These are phyloP conservation scores for Nemurella pictetii DNA, from an alignment of 2,888 invertebrate species.

Conservation along the genomic window DNA sequence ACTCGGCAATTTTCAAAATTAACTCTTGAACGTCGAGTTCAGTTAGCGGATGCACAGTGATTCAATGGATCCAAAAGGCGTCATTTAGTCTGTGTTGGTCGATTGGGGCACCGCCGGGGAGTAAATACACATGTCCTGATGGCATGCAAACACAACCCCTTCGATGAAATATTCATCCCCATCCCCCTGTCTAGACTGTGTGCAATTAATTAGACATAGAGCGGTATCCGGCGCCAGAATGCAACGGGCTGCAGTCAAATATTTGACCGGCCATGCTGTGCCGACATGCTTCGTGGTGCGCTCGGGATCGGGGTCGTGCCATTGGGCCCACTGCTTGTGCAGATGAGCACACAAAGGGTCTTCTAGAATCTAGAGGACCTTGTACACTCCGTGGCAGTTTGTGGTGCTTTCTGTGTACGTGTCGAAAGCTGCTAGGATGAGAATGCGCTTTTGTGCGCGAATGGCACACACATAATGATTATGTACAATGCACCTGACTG, in stretches of 20 bases:
- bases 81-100: neutral
- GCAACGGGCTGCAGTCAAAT: neutral
- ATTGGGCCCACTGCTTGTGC: neutral
- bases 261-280: neutral
- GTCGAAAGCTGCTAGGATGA: neutral
- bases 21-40: neutral
- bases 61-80: neutral
- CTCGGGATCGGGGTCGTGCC: neutral
- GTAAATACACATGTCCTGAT: neutral
- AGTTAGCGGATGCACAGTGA: neutral
- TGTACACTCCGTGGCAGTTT: neutral
- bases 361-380: neutral
- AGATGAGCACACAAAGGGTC: neutral
- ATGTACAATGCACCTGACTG: neutral
- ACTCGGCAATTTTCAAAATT: neutral
- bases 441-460: neutral
- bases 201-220: neutral
- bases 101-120: neutral
- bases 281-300: neutral
- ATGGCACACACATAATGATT: neutral
- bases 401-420: neutral
- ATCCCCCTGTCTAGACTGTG: neutral
- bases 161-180: neutral
- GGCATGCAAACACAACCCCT: neutral
- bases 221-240: neutral